A percentile compares a stretch with the other conserved stretches of the same genome.
These are phyloP conservation scores for Cerastis rubricosa DNA, from an alignment of 2,888 invertebrate genomes.

Conservation along the genomic window DNA sequence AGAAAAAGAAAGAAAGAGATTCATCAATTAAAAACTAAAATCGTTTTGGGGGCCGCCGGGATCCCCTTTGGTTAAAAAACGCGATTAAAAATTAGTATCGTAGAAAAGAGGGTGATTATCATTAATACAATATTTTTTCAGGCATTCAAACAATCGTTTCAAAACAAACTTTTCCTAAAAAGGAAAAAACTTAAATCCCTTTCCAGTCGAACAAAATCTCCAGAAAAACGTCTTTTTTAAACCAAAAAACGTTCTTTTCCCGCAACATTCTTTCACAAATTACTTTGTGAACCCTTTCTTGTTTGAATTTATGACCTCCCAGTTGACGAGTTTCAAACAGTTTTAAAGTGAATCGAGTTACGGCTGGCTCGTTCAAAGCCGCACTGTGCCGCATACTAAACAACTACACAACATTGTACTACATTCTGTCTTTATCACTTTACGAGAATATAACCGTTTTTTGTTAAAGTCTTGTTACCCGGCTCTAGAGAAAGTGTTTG, in stretches of 20 bases:
- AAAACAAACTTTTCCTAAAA: slow-evolving; percentile 2
- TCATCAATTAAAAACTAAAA: background rate
- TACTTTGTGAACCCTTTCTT: slow-evolving; percentile 63
- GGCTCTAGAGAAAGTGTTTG: background rate
- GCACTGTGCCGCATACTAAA: slow-evolving; percentile 50
- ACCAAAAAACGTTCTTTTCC: slow-evolving; percentile 46
- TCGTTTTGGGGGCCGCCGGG: background rate
- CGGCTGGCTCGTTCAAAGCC: slow-evolving; percentile 35
- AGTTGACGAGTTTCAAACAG: slow-evolving; percentile 61
- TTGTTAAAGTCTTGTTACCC: slow-evolving; percentile 5
- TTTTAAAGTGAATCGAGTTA: slow-evolving; percentile 63
- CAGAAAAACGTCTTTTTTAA: slow-evolving; percentile 30
- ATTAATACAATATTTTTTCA: background rate
- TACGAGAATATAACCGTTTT: background rate
- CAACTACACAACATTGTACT: slow-evolving; percentile 33
- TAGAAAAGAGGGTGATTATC: background rate
- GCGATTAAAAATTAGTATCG: background rate
- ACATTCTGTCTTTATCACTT: slow-evolving; percentile 26
- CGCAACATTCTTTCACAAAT: slow-evolving; percentile 63
- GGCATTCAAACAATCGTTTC: slow-evolving; percentile 11
- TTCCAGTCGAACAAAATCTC: slow-evolving; percentile 37
- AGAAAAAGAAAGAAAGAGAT: background rate
- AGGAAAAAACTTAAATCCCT: slow-evolving; percentile 11
- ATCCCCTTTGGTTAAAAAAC: background rate
- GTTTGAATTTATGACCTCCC: slow-evolving; percentile 61